Evolutionary conservation across 1,140 invertebrate species (phyloP).

Genomic region (Cyrtorhinus lividipennis): DNA sequence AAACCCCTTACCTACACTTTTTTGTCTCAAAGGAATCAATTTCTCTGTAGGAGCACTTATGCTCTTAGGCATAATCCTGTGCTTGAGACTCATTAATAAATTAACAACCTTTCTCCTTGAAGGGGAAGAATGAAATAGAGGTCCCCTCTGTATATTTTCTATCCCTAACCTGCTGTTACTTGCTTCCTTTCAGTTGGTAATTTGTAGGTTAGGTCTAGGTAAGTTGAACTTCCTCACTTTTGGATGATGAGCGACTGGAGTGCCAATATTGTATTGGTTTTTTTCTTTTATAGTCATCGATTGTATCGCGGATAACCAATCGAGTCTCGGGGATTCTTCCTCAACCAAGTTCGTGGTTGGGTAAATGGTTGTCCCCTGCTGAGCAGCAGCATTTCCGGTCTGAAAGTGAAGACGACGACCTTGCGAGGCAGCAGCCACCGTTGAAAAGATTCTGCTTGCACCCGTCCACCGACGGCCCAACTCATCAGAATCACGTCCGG

Average conservation of each 20-base stretch:
- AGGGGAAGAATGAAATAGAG: no score
- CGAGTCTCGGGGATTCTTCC: constrained; percentile 22
- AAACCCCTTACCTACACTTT: no score
- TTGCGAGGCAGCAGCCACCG: background rate
- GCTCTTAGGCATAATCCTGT: no score
- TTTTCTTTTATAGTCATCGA: constrained; percentile 15
- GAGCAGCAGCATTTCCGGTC: background rate
- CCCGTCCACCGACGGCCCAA: background rate
- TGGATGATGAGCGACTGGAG: background rate
- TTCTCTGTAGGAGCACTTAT: no score
- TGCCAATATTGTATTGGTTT: no score
- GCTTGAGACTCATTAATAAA: no score
- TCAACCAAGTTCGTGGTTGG: constrained; percentile 21
- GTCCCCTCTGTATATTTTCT: background rate
- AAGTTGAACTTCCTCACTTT: background rate
- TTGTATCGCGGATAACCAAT: constrained; percentile 19
- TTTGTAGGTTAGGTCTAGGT: background rate
- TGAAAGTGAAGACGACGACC: background rate
- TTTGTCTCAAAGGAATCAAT: no score
- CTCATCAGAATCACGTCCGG: background rate
- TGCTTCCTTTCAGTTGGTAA: background rate
- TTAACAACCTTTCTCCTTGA: no score
- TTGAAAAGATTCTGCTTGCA: constrained; percentile 6
- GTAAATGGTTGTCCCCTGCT: constrained; percentile 17
- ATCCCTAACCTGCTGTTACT: background rate